Conservation (phyloP, 2,797 vertebrate genomes). For the Chaenodraco wilsoni region DNA sequence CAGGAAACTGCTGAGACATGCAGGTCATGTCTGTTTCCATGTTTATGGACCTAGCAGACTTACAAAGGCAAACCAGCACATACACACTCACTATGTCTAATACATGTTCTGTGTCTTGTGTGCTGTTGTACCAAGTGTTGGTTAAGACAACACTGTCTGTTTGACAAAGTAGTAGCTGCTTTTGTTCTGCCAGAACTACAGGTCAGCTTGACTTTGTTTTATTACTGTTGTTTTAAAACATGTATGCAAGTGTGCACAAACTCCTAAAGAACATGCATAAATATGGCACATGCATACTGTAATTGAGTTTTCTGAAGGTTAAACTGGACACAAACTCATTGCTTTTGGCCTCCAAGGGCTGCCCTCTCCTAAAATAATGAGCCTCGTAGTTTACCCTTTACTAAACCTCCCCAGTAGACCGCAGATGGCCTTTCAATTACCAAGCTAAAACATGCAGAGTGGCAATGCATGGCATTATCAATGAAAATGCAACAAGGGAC, state of each 20-base stretch:
- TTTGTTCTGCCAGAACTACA: conserved; percentile 34
- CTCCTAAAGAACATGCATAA: conserved; percentile 44
- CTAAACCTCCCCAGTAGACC: conserved; percentile 75
- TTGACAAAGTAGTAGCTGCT: conserved; percentile 52
- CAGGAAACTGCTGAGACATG: conserved; percentile 82
- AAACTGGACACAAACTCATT: conserved; percentile 79
- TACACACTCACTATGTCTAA: conserved; percentile 37
- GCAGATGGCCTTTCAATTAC: conserved; percentile 81
- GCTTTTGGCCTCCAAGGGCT: conserved; percentile 64
- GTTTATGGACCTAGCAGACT: conserved; percentile 73
- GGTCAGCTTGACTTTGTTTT: conserved; percentile 59
- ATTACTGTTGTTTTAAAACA: conserved; percentile 46
- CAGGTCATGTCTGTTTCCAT: conserved; percentile 76
- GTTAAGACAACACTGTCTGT: conserved; percentile 39
- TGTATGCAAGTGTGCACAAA: conserved; percentile 46
- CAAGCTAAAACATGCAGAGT: conserved; percentile 74
- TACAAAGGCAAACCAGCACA: conserved; percentile 39
- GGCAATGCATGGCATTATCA: conserved; percentile 76
- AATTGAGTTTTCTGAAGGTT: conserved; percentile 79
- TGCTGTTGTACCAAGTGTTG: conserved; percentile 46
- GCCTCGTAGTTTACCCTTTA: conserved; percentile 75
- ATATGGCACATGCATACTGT: conserved; percentile 40
- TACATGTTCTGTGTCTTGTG: conserved; percentile 54
- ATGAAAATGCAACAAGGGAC: conserved; percentile 61
- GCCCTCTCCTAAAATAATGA: conserved; percentile 75